These are phyloP conservation scores for Phocoena phocoena DNA, from an alignment of 2,113 vertebrate genomes.

Conservation along the genomic window DNA sequence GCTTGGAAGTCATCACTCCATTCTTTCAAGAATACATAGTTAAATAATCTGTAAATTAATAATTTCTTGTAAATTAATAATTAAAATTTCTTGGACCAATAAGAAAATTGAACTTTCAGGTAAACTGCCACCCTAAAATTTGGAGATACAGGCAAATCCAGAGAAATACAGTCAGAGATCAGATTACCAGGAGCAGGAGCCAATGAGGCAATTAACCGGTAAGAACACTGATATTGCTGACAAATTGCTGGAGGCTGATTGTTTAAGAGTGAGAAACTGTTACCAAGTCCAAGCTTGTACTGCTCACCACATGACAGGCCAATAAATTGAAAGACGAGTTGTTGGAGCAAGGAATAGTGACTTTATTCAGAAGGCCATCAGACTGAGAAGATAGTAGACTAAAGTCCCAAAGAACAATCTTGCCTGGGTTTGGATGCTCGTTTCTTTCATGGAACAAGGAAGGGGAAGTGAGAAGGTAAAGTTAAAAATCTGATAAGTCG, in stretches of 20 bases:
- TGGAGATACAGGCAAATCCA: neutral
- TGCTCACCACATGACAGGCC: neutral
- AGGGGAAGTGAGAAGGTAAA: neutral
- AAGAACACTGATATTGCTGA: neutral
- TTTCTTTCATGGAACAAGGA: neutral
- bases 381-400: neutral
- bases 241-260: neutral
- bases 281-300: neutral
- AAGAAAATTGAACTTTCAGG: neutral
- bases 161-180: neutral
- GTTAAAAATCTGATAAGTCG: neutral
- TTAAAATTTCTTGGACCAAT: neutral
- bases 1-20: neutral
- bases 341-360: neutral
- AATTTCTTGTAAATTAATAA: neutral
- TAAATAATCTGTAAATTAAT: neutral
- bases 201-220: neutral
- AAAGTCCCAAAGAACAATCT: neutral
- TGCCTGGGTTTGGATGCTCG: neutral
- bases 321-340: neutral
- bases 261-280: neutral
- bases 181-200: neutral
- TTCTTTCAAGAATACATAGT: neutral
- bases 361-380: neutral
- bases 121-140: neutral